Conservation (phyloP, 1,140 invertebrate species). For the Mya arenaria region DNA sequence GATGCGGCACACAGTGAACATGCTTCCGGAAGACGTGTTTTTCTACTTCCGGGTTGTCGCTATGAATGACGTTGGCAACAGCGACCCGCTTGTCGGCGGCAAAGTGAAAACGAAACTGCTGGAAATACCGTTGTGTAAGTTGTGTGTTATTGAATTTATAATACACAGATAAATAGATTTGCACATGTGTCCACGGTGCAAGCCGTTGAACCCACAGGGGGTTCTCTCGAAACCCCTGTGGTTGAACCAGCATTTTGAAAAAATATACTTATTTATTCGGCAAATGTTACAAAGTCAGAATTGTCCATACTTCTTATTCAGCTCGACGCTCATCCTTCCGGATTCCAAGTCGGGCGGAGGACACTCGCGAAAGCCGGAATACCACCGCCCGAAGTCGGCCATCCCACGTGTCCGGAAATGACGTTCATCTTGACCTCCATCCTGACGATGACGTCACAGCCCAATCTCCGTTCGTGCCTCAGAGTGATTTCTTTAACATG, state of each 20-base stretch:
- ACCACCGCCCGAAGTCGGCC: not conserved
- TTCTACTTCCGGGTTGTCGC: conserved; percentile 23
- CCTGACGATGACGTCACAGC: not conserved
- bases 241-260: not conserved
- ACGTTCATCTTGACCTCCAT: not conserved
- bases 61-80: conserved; percentile 45
- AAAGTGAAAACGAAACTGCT: conserved; percentile 38
- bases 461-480: conserved; percentile 24
- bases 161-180: not conserved
- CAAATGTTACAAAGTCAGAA: not conserved
- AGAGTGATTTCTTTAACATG: conserved; percentile 35
- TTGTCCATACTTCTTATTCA: not conserved
- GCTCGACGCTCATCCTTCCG: conserved; percentile 38
- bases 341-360: not conserved
- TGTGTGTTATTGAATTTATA: too few species aligned
- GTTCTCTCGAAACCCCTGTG: not conserved
- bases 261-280: not conserved
- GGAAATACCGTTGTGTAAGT: conserved; percentile 49
- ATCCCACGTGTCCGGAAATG: not conserved
- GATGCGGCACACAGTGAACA: not conserved
- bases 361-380: not conserved
- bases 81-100: conserved; percentile 1
- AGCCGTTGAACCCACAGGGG: not conserved
- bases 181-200: not conserved
- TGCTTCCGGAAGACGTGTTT: conserved; percentile 20